A percentile compares a stretch with the other conserved stretches of the same genome.
These are phyloP conservation scores for Ellobius talpinus DNA, from an alignment of 2,113 vertebrate genomes.

Conservation along the genomic window DNA sequence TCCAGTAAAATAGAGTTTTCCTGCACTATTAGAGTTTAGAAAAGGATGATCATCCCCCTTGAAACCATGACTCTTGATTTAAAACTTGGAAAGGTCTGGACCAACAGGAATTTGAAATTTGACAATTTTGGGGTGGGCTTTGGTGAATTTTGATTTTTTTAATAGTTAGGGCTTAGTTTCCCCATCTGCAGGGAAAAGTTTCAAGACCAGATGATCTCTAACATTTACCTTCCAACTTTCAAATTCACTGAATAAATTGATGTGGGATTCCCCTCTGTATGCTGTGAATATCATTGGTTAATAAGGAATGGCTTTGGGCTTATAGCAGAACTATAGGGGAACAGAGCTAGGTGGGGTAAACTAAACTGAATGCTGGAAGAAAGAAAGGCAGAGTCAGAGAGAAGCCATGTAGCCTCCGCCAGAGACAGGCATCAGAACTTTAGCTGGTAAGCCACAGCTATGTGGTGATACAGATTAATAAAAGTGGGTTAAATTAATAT, in stretches of 20 bases:
- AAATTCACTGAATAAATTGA: neutral
- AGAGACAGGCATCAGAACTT: too few species aligned
- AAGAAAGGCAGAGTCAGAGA: too few species aligned
- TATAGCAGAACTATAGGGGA: too few species aligned
- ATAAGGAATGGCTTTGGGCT: too few species aligned
- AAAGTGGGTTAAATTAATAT: too few species aligned
- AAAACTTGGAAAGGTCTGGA: neutral
- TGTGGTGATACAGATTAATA: too few species aligned
- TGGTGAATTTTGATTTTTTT: neutral
- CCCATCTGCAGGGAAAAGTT: neutral
- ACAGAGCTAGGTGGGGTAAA: too few species aligned
- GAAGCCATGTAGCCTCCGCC: too few species aligned
- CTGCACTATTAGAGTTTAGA: neutral
- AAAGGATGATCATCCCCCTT: neutral
- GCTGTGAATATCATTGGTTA: too few species aligned
- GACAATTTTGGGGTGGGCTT: neutral
- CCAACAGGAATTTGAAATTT: constrained; percentile 7
- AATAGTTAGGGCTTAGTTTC: constrained; percentile 13
- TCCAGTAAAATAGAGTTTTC: neutral
- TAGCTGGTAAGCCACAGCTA: too few species aligned
- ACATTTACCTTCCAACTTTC: neutral
- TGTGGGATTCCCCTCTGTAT: too few species aligned
- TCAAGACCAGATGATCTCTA: neutral
- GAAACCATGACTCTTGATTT: neutral
- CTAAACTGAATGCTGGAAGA: too few species aligned